Evolutionary conservation across 2,888 invertebrate species (phyloP).

Genomic region (Reticulitermes lucifugus): DNA sequence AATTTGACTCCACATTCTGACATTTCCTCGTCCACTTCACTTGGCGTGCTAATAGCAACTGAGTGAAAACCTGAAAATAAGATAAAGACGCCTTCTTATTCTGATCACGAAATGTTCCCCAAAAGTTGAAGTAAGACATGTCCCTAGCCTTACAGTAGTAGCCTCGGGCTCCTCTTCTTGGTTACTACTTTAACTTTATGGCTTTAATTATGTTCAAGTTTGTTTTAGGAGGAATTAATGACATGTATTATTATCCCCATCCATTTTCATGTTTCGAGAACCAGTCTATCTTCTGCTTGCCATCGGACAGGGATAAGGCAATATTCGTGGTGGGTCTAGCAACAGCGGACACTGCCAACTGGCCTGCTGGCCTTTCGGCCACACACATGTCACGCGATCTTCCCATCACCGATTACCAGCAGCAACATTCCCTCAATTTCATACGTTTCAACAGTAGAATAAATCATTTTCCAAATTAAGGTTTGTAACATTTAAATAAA

Average conservation of each 20-base stretch:
- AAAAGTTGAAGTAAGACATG: constrained; percentile 16
- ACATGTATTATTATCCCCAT: constrained; percentile 44
- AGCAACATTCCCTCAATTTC: background rate
- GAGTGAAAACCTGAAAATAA: background rate
- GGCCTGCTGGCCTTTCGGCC: constrained; percentile 10
- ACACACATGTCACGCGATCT: constrained; percentile 38
- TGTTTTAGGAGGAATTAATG: constrained; percentile 47
- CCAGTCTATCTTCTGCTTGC: constrained; percentile 44
- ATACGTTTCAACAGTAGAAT: background rate
- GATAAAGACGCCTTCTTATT: background rate
- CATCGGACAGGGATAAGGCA: constrained; percentile 35
- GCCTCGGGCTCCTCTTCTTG: constrained; percentile 6
- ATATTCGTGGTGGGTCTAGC: constrained; percentile 44
- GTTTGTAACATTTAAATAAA: background rate
- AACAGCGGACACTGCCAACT: background rate
- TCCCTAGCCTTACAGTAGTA: background rate
- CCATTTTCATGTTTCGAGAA: constrained; percentile 47
- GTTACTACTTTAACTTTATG: constrained; percentile 43
- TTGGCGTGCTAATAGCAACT: background rate
- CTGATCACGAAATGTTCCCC: background rate
- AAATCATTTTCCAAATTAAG: background rate
- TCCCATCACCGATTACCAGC: constrained; percentile 6
- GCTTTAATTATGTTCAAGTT: constrained; percentile 46
- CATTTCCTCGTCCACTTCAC: too few species aligned
- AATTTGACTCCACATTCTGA: too few species aligned